A percentile compares a stretch with the other conserved stretches of the same genome.
Evolutionary conservation across 2,888 invertebrate genomes (phyloP).

Genomic region (Parnassius glacialis): DNA sequence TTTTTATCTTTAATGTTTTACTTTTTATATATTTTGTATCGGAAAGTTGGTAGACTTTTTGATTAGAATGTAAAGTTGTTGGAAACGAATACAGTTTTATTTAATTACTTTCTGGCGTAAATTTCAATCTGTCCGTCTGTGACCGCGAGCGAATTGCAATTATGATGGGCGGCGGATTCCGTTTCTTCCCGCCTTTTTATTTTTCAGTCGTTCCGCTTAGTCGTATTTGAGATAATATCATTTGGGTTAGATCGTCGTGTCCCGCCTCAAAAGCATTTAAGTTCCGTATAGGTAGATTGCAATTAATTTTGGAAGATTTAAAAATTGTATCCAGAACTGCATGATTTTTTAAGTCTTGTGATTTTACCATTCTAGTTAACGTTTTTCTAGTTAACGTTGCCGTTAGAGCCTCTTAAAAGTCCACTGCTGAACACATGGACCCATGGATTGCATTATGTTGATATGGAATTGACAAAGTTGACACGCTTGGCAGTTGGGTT

Average conservation of each 20-base stretch:
- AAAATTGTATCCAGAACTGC: too few species aligned
- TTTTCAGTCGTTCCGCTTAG: slow-evolving; percentile 47
- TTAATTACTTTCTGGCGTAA: slow-evolving; percentile 35
- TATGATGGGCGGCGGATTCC: slow-evolving; percentile 41
- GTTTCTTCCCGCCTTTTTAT: slow-evolving; percentile 46
- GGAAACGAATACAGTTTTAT: slow-evolving; percentile 20
- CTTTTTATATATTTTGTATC: too few species aligned
- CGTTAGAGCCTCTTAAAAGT: too few species aligned
- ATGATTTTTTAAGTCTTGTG: too few species aligned
- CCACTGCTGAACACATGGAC: too few species aligned
- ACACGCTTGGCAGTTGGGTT: too few species aligned
- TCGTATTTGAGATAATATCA: slow-evolving; percentile 5
- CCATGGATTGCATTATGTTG: too few species aligned
- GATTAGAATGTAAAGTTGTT: slow-evolving; percentile 11
- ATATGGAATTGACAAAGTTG: too few species aligned
- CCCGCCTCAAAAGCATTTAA: not conserved
- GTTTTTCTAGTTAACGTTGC: too few species aligned
- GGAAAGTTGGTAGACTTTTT: slow-evolving; percentile 10
- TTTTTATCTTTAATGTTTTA: too few species aligned
- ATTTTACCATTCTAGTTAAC: too few species aligned
- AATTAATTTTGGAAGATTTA: too few species aligned
- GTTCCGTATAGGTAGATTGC: not conserved
- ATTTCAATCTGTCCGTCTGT: slow-evolving; percentile 62
- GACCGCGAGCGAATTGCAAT: slow-evolving; percentile 57
- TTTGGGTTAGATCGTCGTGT: not conserved